A percentile compares a stretch with the other conserved stretches of the same genome.
phyloP scores from a whole-genome alignment of 2,113 vertebrate species.

The Hoplias malabaricus region DNA sequence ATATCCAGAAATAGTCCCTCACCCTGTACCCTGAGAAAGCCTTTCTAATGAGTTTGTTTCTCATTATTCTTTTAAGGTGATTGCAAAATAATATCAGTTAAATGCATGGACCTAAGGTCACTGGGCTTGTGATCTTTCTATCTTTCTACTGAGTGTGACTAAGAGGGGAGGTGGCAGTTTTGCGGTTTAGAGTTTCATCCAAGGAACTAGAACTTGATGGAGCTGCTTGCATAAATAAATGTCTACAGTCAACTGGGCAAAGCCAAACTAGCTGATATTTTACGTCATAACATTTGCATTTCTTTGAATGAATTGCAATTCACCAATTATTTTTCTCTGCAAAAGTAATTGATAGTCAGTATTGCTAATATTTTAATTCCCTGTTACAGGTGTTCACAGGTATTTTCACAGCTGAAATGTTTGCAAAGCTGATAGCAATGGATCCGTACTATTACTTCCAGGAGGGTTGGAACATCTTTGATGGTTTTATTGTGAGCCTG shows the following conservation, averaged over 20 bases:
- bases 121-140: neutral
- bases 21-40: neutral
- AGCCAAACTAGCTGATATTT: neutral
- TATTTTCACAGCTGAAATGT: constrained; percentile 98
- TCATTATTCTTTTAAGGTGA: neutral
- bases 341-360: no score
- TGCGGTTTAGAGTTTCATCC: neutral
- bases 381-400: constrained; percentile 90
- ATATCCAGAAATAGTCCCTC: neutral
- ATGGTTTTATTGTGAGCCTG: constrained; percentile 96
- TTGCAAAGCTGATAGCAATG: constrained; percentile 96
- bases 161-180: neutral
- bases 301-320: neutral
- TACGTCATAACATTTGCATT: neutral
- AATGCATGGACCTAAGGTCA: neutral
- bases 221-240: neutral
- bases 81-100: neutral
- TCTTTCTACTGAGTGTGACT: neutral
- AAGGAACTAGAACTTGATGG: neutral
- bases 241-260: neutral
- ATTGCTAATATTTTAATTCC: no score
- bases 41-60: neutral
- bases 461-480: constrained; percentile 98
- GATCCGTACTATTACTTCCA: constrained; percentile 99
- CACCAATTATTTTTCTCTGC: constrained; percentile 1